Base-by-base conservation (phyloP, 2,888 invertebrate species). In the Latheticus oryzae region DNA sequence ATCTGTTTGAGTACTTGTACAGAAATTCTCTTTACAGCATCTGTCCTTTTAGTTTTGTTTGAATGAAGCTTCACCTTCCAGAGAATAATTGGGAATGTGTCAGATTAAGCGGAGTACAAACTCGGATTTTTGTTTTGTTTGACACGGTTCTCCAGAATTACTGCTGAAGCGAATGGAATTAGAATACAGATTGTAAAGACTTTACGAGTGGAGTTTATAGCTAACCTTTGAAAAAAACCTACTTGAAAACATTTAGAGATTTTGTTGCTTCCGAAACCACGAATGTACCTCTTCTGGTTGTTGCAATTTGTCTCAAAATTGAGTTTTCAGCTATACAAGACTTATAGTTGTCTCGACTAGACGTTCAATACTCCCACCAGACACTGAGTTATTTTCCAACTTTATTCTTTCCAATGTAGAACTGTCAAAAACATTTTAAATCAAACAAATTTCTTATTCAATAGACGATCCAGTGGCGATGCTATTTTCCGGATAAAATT, bases 51-150 rank as follows among this genome's bases (percentile, higher is more conserved):
- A 8, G 3, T 32, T 13, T 8, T 26, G 42, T 42, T 24, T 12
- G 11, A 13, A 9, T 16, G 33, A 37, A 32, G 5, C 37, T 5
- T 8, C 21, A 17, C 33, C 21, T 3, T 37, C 4, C 16, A 21
- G 8, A 13, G n/a, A 26, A 42, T 45, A 53, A 40, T 50, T 45
- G 52, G 45, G 37, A 48, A 48, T 38, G 40, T 48, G 40, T n/a
- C n/a, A n/a, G n/a, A n/a, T n/a, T n/a, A n/a, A n/a, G n/a, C n/a
- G n/a, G n/a, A n/a, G n/a, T n/a, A n/a, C n/a, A n/a, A n/a, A n/a
- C n/a, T n/a, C n/a, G n/a, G n/a, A n/a, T n/a, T n/a, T n/a, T n/a
- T n/a, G n/a, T n/a, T n/a, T n/a, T n/a, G n/a, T n/a, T n/a, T n/a
- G n/a, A n/a, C n/a, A n/a, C n/a, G n/a, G n/a, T n/a, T n/a, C n/a